Evolutionary conservation across 2,797 vertebrate genomes (phyloP).

Genomic region (Phaenicophaeus curvirostris): DNA sequence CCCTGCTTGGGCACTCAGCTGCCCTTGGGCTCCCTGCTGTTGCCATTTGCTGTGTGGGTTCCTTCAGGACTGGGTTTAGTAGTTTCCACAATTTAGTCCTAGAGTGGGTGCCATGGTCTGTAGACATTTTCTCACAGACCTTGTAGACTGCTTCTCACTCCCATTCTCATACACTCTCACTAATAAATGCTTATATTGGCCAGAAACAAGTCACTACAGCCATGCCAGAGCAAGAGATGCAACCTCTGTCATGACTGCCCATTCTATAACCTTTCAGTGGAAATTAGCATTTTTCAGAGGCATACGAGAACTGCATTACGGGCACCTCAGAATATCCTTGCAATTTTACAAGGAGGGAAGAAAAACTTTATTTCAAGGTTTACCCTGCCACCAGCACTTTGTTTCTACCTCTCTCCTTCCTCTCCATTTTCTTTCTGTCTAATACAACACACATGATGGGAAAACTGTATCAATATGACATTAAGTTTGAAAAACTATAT

Average conservation of each 20-base stretch:
- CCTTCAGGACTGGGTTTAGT: neutral
- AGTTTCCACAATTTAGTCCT: neutral
- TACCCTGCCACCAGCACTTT: neutral
- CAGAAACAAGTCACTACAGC: neutral
- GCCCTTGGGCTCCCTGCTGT: neutral
- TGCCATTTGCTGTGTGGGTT: neutral
- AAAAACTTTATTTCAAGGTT: neutral
- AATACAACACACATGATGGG: neutral
- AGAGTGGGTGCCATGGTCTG: neutral
- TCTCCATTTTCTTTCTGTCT: neutral
- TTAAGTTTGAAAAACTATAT: neutral
- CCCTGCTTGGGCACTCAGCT: rapidly evolving
- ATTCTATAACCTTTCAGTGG: neutral
- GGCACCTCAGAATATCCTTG: neutral
- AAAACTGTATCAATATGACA: neutral
- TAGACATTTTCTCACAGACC: neutral
- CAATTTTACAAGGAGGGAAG: neutral
- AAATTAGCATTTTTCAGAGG: neutral
- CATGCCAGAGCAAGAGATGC: neutral
- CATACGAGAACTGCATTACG: neutral
- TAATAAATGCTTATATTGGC: neutral
- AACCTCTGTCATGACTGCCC: neutral
- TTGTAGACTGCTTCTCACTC: neutral
- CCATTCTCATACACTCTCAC: neutral
- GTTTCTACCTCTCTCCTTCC: neutral